Base-by-base conservation (phyloP, 53 echinoderm and acorn worm genomes). In the Zoroaster sp. region DNA sequence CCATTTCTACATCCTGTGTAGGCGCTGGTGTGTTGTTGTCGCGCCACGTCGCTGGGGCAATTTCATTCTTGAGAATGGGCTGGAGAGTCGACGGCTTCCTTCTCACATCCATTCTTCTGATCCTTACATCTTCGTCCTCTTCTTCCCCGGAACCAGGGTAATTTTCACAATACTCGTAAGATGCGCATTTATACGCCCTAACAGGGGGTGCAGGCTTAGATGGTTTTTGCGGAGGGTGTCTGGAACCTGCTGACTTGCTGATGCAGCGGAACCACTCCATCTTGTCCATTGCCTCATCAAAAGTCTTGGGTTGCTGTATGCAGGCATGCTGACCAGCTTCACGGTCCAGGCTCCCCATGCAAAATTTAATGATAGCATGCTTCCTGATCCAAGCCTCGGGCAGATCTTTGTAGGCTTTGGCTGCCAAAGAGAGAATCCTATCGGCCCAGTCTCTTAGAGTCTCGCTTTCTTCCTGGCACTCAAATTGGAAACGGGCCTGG, bases 281-380 rank as follows among this genome's bases (percentile, higher is more conserved):
- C 35, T 34, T 34, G 30, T 68, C 69, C 30, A 68, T 2, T 30
- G 69, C 69, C 69, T 68, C 69, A 68, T 30, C 30, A 3, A 68
- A 68, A 68, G 31, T 68, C 69, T 68, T 68, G 0, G 5, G 69
- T 32, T 34, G 69, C 69, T 68, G 30, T 30, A 68, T 68, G 69
- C 69, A 68, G 31, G 69, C 35, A 30, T 68, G 69, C 69, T 68
- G 69, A 3, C 69, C 70, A 35, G 70, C 70, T 36, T 69, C 30
- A 1, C 32, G 28, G 70, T 69, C 36, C 17, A 69, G 36, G 77
- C 77, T 32, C 3, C 77, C 77, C 17, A 77, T 28, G 15, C 77
- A 44, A 41, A 77, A 43, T 77, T 30, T 77, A 28, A 77, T 77
- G 30, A 77, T 43, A 32, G 77, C 77, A 34, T 77, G 21, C 77